These are phyloP conservation scores for Macrotis lagotis DNA, from an alignment of 2,113 vertebrate genomes.

Conservation along the genomic window DNA sequence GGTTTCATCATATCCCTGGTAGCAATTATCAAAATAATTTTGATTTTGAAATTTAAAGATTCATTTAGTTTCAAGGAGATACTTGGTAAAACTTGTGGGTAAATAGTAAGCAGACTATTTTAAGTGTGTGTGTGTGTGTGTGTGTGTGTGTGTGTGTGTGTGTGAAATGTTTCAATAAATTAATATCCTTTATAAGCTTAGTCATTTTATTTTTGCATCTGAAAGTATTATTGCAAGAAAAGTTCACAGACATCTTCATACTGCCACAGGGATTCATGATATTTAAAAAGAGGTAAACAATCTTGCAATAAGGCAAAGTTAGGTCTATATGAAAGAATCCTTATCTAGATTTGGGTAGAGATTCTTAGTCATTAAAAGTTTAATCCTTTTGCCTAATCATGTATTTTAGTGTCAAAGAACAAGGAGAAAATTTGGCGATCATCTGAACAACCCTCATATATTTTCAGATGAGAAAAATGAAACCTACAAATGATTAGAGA, in stretches of 20 bases:
- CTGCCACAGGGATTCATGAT: not conserved
- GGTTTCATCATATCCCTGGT: not conserved
- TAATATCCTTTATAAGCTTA: not conserved
- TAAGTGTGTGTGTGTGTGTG: too few relatives aligned
- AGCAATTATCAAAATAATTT: too few relatives aligned
- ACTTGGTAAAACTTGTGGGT: too few relatives aligned
- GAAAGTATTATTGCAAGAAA: not conserved
- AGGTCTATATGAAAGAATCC: not conserved
- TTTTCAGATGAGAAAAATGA: not conserved
- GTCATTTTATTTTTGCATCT: not conserved
- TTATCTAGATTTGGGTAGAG: not conserved
- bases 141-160: too few relatives aligned
- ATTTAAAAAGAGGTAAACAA: not conserved
- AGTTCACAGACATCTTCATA: not conserved
- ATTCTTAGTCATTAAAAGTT: not conserved
- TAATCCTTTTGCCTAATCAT: not conserved
- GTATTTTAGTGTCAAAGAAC: not conserved
- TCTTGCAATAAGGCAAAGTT: not conserved
- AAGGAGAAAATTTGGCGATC: not conserved
- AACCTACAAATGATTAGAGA: not conserved
- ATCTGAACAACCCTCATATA: not conserved
- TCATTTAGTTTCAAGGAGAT: too few relatives aligned
- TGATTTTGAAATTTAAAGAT: too few relatives aligned
- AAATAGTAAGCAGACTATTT: not conserved
- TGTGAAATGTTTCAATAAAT: not conserved